These are phyloP conservation scores for Exephanes ischioxanthus DNA, from an alignment of 2,888 invertebrate species.

Conservation along the genomic window DNA sequence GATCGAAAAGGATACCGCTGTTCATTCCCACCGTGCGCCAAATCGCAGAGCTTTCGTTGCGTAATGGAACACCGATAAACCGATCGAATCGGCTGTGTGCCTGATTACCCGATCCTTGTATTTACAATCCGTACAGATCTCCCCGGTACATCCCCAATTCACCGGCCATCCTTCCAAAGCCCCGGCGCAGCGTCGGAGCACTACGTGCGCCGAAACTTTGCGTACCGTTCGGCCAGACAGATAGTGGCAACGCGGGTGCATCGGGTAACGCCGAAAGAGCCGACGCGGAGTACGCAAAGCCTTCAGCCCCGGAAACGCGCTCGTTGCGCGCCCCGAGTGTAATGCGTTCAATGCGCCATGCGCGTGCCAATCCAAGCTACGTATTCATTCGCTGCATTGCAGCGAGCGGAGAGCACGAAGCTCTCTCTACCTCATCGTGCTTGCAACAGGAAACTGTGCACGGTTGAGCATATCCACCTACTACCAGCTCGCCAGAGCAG, in stretches of 20 bases:
- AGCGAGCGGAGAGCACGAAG: slow-evolving; percentile 24
- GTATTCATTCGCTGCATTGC: slow-evolving; percentile 49
- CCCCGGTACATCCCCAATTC: not conserved
- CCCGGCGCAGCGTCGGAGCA: not conserved
- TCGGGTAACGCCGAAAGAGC: not conserved
- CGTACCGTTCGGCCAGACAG: not conserved
- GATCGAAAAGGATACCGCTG: not conserved
- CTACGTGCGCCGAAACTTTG: not conserved
- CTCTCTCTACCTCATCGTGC: slow-evolving; percentile 9
- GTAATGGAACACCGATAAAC: slow-evolving; percentile 31
- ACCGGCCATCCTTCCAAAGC: not conserved
- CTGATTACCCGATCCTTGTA: slow-evolving; percentile 37
- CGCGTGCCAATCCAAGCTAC: slow-evolving; percentile 34
- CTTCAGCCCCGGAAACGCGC: slow-evolving; percentile 9
- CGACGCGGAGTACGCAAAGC: slow-evolving; percentile 18
- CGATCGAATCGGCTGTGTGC: slow-evolving; percentile 13
- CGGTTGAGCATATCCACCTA: slow-evolving; percentile 21
- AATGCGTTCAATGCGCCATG: slow-evolving; percentile 43
- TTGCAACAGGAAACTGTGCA: slow-evolving; percentile 31
- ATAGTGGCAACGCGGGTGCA: slow-evolving; percentile 14
- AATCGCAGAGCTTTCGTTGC: not conserved
- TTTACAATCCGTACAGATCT: slow-evolving; percentile 3
- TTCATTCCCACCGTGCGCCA: not conserved
- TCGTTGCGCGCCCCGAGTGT: slow-evolving; percentile 33
- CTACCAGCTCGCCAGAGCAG: slow-evolving; percentile 12